Conservation (phyloP, 2,113 vertebrate species). For the Trogon surrucura region DNA sequence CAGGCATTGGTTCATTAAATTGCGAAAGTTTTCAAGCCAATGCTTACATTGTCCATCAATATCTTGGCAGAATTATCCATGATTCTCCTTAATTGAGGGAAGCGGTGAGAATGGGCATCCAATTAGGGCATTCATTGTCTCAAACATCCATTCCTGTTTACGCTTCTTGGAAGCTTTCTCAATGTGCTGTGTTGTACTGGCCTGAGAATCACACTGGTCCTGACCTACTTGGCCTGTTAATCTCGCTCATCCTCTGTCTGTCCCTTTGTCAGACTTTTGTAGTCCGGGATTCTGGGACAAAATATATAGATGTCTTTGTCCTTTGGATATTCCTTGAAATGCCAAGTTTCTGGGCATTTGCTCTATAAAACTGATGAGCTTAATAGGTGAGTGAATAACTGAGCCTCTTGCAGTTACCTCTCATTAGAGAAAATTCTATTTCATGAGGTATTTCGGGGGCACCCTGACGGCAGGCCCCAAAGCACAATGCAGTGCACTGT, state of each 20-base stretch:
- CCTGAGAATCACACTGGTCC: slow-evolving; percentile 65
- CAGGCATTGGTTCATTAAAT: slow-evolving; percentile 58
- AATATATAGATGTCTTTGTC: slow-evolving; percentile 37
- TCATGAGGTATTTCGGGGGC: neutral
- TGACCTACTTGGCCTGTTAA: slow-evolving; percentile 66
- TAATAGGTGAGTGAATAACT: neutral
- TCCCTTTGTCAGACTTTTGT: slow-evolving; percentile 47
- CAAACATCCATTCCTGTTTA: slow-evolving; percentile 67
- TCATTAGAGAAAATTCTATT: neutral
- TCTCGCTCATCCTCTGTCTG: slow-evolving; percentile 45
- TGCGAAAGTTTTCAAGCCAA: slow-evolving; percentile 58
- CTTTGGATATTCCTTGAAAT: slow-evolving; percentile 43
- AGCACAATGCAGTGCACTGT: neutral
- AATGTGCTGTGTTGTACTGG: slow-evolving; percentile 67
- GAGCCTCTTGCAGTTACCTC: neutral
- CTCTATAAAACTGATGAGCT: neutral
- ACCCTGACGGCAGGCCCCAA: neutral
- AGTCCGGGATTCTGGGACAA: neutral
- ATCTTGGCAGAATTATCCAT: slow-evolving; percentile 65
- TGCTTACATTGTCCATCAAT: slow-evolving; percentile 68
- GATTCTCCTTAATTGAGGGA: slow-evolving; percentile 65
- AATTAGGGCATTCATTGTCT: slow-evolving; percentile 70
- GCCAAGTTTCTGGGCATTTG: neutral
- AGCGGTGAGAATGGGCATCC: slow-evolving; percentile 64
- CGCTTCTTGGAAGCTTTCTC: slow-evolving; percentile 67